Base-by-base conservation (phyloP, 2,113 vertebrate species). In the Dasyprocta punctata region DNA sequence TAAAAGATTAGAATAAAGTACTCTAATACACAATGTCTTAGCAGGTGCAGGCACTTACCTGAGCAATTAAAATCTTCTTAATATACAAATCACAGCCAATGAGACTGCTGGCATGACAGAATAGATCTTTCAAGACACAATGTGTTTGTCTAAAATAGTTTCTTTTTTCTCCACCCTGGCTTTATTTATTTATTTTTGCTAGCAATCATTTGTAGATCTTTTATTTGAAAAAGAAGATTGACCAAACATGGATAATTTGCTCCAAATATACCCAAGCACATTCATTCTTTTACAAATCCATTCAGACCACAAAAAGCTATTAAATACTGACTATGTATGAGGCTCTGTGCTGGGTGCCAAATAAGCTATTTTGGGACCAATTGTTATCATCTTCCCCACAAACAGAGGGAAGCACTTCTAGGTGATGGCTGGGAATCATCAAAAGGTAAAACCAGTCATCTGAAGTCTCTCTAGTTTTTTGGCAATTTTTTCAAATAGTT, bases 1-100 rank as follows among this genome's bases (percentile, higher is more conserved):
- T 98, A 98, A 98, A 98, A 97, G 98, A 99, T 98, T 98, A 99
- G 98, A 99, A 98, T 98, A 98, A 99, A 99, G 98, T 98, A 98
- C 98, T 99, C 98, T 98, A 98, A 98, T 98, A 98, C 97, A 98
- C 98, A 98, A 97, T 98, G 98, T 99, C 98, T 98, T 98, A 98
- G 98, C 98, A 99, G 99, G 98, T 99, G 98, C 98, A 99, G 96
- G 98, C 98, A 99, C 98, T 99, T 99, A 99, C 99, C 99, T 99
- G 98, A 96, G 98, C 98, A 99, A 99, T 99, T 99, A 99, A 99
- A 99, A 98, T 96, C 98, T 98, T 98, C 98, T 99, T 99, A 99
- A 99, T 99, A 98, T 97, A 99, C 98, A 98, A 99, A 99, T 98
- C 98, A 98, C 98, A 98, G 97, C 98, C 98, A 98, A 98, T 97